Base-by-base conservation (phyloP, 2,797 vertebrate genomes). In the Leuciscus waleckii region DNA sequence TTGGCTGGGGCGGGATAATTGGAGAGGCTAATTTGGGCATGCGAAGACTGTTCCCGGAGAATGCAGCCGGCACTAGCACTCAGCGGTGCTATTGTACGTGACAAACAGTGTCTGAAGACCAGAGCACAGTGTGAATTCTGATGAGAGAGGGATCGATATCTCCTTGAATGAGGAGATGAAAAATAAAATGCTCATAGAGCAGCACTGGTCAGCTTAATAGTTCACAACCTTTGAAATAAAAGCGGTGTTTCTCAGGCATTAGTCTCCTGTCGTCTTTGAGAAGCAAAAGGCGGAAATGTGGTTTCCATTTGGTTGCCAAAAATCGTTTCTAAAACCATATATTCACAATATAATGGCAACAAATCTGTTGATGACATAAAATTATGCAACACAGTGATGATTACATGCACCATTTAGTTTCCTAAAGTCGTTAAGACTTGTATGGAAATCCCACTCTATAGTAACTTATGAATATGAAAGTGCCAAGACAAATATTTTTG, bases 111-210 rank as follows among this genome's bases (percentile, higher is more conserved):
- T 89, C 89, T 87, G 69, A 85, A 90, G 83, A 85, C 81, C 91
- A 79, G 82, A 68, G 84, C 91, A 90, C 92, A 93, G 93, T 92
- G 91, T 91, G 94, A 91, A 92, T 93, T 90, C 91, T 93, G 94
- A 95, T 93, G 92, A 94, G 91, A 67, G 68, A 81, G 87, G 83
- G 92, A 94, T 95, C 94, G 89, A 95, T 95, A 94, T 54, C 19
- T 69, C 49, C 79, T 85, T 51, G 85, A 86, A 85, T 46, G 75
- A 81, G 84, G 82, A 71, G 69, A 37, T 7, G 54, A 51, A 73
- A 43, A 68, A 80, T 46, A 61, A 58, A 91, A 88, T 89, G 87
- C 89, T 85, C 92, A 90, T 88, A 90, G 86, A 73, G 75, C 71
- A 83, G 78, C 83, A 85, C 19, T 54, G 70, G 41, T 58, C 39